Evolutionary conservation across 2,888 invertebrate species (phyloP).

Genomic region (Drosophila tanythrix): DNA sequence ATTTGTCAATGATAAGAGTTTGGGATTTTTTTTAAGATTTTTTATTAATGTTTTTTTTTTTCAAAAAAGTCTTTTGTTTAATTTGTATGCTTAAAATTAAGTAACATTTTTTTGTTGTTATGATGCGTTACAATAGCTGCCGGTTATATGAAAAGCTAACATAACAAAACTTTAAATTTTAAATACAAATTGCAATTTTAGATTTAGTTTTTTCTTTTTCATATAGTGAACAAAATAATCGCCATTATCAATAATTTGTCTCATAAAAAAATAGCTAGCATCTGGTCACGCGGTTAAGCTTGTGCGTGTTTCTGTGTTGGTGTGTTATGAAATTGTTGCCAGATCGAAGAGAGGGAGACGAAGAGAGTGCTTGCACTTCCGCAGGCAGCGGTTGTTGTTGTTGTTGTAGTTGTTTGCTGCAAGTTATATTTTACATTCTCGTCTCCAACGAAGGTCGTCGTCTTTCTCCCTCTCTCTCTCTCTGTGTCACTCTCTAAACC

Average conservation of each 20-base stretch:
- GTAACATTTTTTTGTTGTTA: constrained; percentile 56
- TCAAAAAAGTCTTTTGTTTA: constrained; percentile 59
- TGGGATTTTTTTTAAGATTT: constrained; percentile 2
- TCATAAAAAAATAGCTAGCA: constrained; percentile 41
- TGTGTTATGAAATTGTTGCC: constrained; percentile 42
- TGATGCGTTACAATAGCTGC: constrained; percentile 25
- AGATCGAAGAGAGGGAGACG: constrained; percentile 45
- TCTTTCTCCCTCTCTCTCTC: constrained; percentile 8
- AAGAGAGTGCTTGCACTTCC: constrained; percentile 59
- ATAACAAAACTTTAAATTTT: constrained; percentile 77
- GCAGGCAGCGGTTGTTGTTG: constrained; percentile 48
- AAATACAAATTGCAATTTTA: constrained; percentile 55
- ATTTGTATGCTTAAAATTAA: constrained; percentile 62
- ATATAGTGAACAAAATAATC: constrained; percentile 44
- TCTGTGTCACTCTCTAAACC: constrained; percentile 20
- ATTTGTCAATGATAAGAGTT: constrained; percentile 30
- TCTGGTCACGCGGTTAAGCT: constrained; percentile 71
- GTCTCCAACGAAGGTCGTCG: constrained; percentile 64
- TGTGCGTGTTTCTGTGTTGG: constrained; percentile 21
- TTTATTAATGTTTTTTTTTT: constrained; percentile 29
- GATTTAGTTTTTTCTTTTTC: constrained; percentile 11
- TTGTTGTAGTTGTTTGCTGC: constrained; percentile 45
- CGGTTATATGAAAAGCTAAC: constrained; percentile 68
- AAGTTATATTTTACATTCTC: constrained; percentile 54
- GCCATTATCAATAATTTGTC: constrained; percentile 60